Percentiles rank a stretch among this genome's conserved stretches.
phyloP scores from a whole-genome alignment of 2,797 vertebrate species.

The Sebastes elongatus region DNA sequence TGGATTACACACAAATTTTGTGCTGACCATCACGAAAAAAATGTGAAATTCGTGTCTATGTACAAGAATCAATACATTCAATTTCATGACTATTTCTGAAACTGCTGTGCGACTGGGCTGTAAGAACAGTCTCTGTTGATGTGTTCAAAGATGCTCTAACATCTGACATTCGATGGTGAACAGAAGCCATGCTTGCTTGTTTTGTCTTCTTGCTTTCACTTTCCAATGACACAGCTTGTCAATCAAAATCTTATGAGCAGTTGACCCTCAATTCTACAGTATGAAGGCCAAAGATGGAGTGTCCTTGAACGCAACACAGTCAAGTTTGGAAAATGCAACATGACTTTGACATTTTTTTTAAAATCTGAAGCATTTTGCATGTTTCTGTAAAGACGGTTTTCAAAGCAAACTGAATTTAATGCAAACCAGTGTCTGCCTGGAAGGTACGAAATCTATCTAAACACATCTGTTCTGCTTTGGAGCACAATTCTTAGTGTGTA shows the following conservation, averaged over 20 bases:
- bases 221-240: not conserved
- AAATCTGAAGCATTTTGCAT: not conserved
- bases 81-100: too few species aligned
- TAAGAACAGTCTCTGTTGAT: not conserved
- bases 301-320: not conserved
- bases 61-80: too few species aligned
- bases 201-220: not conserved
- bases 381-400: not conserved
- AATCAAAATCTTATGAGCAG: not conserved
- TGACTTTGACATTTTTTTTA: not conserved
- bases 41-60: too few species aligned
- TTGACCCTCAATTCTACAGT: not conserved
- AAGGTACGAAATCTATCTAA: slow-evolving; percentile 38
- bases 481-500: slow-evolving; percentile 5
- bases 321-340: not conserved
- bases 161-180: not conserved
- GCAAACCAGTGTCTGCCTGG: slow-evolving; percentile 26
- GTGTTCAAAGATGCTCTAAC: not conserved
- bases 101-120: too few species aligned
- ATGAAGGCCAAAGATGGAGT: not conserved
- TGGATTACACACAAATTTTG: too few species aligned
- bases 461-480: slow-evolving; percentile 48
- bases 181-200: not conserved
- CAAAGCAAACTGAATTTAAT: slow-evolving; percentile 1
- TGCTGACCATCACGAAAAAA: too few species aligned